A percentile compares a stretch with the other conserved stretches of the same genome.
These are phyloP conservation scores for Malthinus flaveolus DNA, from an alignment of 2,888 invertebrate species.

Conservation along the genomic window DNA sequence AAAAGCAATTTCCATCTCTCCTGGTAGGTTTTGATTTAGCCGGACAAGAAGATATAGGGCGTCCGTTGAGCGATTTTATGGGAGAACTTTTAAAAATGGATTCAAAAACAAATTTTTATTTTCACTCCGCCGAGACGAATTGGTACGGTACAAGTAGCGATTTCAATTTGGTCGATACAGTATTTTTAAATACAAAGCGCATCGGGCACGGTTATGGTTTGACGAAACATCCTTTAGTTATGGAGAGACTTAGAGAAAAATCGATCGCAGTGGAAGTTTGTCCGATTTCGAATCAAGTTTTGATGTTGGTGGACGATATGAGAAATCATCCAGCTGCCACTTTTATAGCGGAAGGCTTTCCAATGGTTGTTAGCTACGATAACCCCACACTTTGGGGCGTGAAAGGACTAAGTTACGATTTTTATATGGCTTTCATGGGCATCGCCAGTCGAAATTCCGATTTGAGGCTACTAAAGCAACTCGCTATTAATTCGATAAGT, in stretches of 20 bases:
- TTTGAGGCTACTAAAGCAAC: constrained; percentile 66
- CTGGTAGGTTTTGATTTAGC: constrained; percentile 57
- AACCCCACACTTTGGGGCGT: constrained; percentile 71
- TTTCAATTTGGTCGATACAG: constrained; percentile 73
- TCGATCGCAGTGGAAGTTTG: constrained; percentile 72
- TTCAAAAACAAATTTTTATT: constrained; percentile 25
- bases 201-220: constrained; percentile 76
- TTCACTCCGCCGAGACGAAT: constrained; percentile 77
- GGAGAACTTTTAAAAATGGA: constrained; percentile 57
- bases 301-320: constrained; percentile 68
- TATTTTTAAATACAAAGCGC: constrained; percentile 66
- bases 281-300: constrained; percentile 71
- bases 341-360: constrained; percentile 65
- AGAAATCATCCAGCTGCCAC: constrained; percentile 71
- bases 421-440: constrained; percentile 73
- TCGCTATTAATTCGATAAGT: constrained; percentile 69
- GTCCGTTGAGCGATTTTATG: constrained; percentile 64
- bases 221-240: constrained; percentile 67
- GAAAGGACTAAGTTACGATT: constrained; percentile 68
- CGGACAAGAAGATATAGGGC: constrained; percentile 75
- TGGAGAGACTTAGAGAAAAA: constrained; percentile 59
- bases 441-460: constrained; percentile 68
- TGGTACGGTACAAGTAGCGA: constrained; percentile 69
- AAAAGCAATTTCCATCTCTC: not conserved
- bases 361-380: constrained; percentile 72